Evolutionary conservation across 2,888 invertebrate genomes (phyloP), one percentile per base, ranked within the genome.

Genomic region (Parnassius mnemosyne): DNA sequence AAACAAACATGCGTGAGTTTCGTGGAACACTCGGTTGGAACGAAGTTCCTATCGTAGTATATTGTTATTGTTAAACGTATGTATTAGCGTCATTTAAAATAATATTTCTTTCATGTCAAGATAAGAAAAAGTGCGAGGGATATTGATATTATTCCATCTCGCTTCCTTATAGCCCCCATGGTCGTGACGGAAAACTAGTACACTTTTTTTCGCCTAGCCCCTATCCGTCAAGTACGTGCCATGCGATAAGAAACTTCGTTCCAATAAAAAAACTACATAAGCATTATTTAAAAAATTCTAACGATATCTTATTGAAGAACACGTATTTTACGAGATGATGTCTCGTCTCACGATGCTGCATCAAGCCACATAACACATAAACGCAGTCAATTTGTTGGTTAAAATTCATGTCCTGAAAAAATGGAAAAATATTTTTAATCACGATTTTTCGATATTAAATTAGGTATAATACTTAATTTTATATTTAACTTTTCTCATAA

Each of bases 311-410:
- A 77, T 93, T 93, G 73, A 94, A 94, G 69, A 95, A 90, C 1
- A 94, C 92, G 71, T 93, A 89, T 80, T 93, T 92, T 61, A 95
- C 89, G 20, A 95, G 89, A 71, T 94, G 93, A 62, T 94, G 93
- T 49, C 95, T 90, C 0, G 95, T 94, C 64, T 85, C 89, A 1
- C 89, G 81, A 70, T 95, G 95, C 69, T 93, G 92, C 80, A 94
- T 92, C 53, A 95, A 80, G 7, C 92, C 93, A 51, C 93, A 92
- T 1, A 94, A 81, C 10, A 94, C 85, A 64, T 91, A 89, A 1
- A 95, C 87, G 55, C 93, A 92, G 66, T 92, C 92, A 47, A 92
- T 91, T 75, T 95, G 95, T 53, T 92, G 89, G 0, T 77, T 84
- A 71, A 93, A 93, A 47, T 85, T 78, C 74, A 93, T 85, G 61